Evolutionary conservation across 2,888 invertebrate species (phyloP).

Genomic region (Drosophila sordidapex): DNA sequence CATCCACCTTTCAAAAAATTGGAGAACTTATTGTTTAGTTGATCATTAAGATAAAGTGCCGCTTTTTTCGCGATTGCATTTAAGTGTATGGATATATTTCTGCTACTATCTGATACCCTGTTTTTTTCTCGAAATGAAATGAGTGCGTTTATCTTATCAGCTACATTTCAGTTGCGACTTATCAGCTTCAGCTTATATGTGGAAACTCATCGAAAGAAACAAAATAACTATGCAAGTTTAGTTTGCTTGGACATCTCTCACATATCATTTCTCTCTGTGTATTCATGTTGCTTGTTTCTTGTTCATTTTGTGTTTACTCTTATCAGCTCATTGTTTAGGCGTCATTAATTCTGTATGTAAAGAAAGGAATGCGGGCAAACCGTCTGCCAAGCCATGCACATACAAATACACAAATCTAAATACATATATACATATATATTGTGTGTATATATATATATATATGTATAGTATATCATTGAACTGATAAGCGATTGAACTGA

Average conservation of each 20-base stretch:
- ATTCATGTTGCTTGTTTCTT: conserved; percentile 11
- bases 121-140: background rate
- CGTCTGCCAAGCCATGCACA: conserved; percentile 44
- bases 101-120: too few species aligned
- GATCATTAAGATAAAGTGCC: too few species aligned
- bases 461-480: conserved; percentile 43
- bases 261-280: conserved; percentile 11
- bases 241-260: conserved; percentile 11
- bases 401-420: conserved; percentile 14
- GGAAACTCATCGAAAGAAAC: conserved; percentile 26
- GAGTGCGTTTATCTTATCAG: conserved; percentile 36
- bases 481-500: conserved; percentile 66
- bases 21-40: too few species aligned
- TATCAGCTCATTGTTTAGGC: conserved; percentile 63
- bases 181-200: conserved; percentile 37
- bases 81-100: too few species aligned
- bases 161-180: background rate
- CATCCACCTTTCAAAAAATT: too few species aligned
- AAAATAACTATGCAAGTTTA: conserved; percentile 51
- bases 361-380: conserved; percentile 49
- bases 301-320: conserved; percentile 15
- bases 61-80: too few species aligned
- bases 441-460: too few species aligned
- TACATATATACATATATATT: background rate
- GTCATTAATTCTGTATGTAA: conserved; percentile 45